These are phyloP conservation scores for Poeciliopsis paucimaculata DNA, from an alignment of 2,797 vertebrate species.

Conservation along the genomic window DNA sequence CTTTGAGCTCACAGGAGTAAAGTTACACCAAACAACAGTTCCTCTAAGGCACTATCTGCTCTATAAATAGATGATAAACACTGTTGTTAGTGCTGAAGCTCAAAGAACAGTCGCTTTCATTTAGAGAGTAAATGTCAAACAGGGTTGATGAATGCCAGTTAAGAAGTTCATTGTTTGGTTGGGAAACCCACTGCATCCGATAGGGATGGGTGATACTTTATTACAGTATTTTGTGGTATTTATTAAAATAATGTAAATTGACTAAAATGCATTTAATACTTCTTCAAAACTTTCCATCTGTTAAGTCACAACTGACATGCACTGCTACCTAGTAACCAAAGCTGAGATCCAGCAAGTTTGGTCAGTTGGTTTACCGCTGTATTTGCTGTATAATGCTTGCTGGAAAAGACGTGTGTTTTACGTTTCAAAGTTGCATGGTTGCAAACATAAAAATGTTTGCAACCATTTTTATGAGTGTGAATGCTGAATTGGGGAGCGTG, in stretches of 20 bases:
- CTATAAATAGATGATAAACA: constrained; percentile 7
- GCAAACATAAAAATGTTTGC: no score
- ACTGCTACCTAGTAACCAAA: no score
- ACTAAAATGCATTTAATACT: background rate
- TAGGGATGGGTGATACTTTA: background rate
- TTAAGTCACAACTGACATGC: no score
- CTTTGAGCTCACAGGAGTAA: constrained; percentile 1
- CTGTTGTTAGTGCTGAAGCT: background rate
- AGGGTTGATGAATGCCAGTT: background rate
- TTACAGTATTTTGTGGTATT: background rate
- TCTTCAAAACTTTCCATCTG: background rate
- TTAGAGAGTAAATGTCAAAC: background rate
- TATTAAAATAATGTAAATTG: background rate
- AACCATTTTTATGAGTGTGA: no score
- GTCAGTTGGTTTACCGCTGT: no score
- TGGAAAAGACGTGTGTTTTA: no score
- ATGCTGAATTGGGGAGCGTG: no score
- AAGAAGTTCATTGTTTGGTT: background rate
- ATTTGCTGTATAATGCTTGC: no score
- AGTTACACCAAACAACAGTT: constrained; percentile 7
- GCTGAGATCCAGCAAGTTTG: no score
- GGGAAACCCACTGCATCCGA: background rate
- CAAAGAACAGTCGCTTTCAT: background rate
- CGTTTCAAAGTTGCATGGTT: no score
- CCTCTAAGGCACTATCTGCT: background rate